Percentiles rank a stretch among this genome's conserved stretches.
Conservation (phyloP, 2,113 vertebrate genomes). For the Athene noctua region DNA sequence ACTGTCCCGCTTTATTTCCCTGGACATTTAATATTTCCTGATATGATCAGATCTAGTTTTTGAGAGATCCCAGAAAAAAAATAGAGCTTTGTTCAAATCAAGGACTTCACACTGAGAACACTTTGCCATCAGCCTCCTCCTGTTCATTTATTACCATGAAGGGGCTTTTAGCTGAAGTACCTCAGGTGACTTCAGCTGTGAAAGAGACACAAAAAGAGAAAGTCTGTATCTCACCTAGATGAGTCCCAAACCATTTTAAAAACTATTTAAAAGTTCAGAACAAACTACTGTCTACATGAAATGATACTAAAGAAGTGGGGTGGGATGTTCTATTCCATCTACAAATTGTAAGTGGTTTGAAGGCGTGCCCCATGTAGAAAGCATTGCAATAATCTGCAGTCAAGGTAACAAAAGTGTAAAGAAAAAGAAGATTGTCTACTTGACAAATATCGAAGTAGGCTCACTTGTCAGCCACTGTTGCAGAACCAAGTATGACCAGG, state of each 20-base stretch:
- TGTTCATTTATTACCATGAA: not conserved
- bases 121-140: not conserved
- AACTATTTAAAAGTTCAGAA: not conserved
- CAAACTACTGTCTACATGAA: not conserved
- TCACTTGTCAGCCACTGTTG: not conserved
- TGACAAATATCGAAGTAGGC: not conserved
- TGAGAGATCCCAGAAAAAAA: not conserved
- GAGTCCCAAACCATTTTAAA: not conserved
- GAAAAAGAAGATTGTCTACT: not conserved
- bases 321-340: not conserved
- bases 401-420: not conserved
- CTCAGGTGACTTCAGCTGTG: not conserved
- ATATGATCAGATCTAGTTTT: not conserved
- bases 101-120: not conserved
- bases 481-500: not conserved
- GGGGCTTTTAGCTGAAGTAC: constrained; percentile 1
- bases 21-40: not conserved
- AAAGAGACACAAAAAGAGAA: not conserved
- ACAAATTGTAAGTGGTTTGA: not conserved
- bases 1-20: not conserved
- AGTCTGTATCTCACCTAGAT: not conserved
- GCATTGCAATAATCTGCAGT: not conserved
- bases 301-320: not conserved
- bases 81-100: not conserved
- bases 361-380: not conserved